Base-by-base conservation (phyloP, 2,797 vertebrate genomes). In the Sus cebifrons region DNA sequence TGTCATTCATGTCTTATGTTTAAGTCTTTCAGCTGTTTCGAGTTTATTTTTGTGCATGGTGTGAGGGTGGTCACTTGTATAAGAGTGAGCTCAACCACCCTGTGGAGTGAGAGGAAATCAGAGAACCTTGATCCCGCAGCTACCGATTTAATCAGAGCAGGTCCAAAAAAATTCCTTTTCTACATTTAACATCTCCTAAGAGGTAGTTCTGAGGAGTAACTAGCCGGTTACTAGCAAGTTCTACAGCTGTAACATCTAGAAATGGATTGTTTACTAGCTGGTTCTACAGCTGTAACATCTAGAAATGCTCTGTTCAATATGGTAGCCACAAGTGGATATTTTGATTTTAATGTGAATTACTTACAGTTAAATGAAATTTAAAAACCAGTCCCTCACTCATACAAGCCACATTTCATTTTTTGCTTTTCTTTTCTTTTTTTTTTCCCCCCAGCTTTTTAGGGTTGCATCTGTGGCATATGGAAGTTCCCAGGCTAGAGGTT, bases 271-370 rank as follows among this genome's bases (percentile, higher is more conserved):
- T 36, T 36, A 36, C 36, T 36, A 36, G 36, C 36, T 36, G 36
- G 36, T 36, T 36, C 36, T 36, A 36, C 36, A 36, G 36, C 36
- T 36, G 36, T 36, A 36, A 36, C 13, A 36, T 95, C 23, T 79
- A 23, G 44, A 70, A 58, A 36, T 83, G 71, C n/a, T 9, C 25
- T 90, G 15, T 86, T 77, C 16, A 36, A 0, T 65, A 54, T 75
- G 54, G 52, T 82, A 87, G 21, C 44, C 44, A 83, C n/a, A 64
- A 58, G 11, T 71, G 25, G 16, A 5, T 27, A 25, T 75, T 84
- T 83, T 21, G 25, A 40, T 81, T 92, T 81, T 74, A 74, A 93
- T 67, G 91, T 92, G n/a, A 62, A 71, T 78, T 81, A 87, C 52
- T 77, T 86, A 71, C 88, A 93, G 62, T 87, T 49, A 83, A 73